Conservation (phyloP, 2,888 invertebrate species). For the Chalcis sispes region DNA sequence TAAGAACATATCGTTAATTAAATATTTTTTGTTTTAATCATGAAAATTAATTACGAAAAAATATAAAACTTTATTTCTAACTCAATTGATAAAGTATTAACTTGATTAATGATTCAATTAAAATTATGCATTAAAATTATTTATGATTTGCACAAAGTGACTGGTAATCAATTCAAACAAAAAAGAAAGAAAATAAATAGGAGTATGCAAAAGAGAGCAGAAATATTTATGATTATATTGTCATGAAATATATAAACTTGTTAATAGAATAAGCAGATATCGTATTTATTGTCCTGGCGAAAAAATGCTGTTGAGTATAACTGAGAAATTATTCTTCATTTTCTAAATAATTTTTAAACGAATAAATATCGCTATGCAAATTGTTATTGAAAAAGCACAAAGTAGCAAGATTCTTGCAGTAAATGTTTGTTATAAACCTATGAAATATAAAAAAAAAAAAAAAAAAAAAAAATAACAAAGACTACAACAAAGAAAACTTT, state of each 20-base stretch:
- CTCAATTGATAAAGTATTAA: no score
- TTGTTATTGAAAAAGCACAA: constrained; percentile 48
- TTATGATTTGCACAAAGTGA: constrained; percentile 5
- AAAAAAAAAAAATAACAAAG: constrained; percentile 5
- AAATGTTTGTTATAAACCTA: constrained; percentile 23
- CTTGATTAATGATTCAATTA: no score
- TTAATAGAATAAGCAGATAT: not conserved
- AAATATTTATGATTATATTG: no score
- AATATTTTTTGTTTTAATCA: no score
- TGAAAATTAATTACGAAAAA: no score
- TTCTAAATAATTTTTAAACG: constrained; percentile 20
- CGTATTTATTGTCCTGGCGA: constrained; percentile 13
- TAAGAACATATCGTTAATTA: no score
- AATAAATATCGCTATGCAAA: constrained; percentile 18
- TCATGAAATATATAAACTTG: not conserved
- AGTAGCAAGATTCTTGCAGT: constrained; percentile 28
- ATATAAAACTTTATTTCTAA: no score
- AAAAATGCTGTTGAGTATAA: constrained; percentile 54
- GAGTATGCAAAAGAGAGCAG: no score
- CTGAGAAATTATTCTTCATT: constrained; percentile 27
- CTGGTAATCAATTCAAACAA: not conserved
- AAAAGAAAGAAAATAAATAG: not conserved
- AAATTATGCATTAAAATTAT: not conserved
- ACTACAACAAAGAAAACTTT: constrained; percentile 44
- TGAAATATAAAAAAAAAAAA: no score